These are phyloP conservation scores for Moxostoma hubbsi DNA, from an alignment of 2,797 vertebrate species.

Conservation along the genomic window DNA sequence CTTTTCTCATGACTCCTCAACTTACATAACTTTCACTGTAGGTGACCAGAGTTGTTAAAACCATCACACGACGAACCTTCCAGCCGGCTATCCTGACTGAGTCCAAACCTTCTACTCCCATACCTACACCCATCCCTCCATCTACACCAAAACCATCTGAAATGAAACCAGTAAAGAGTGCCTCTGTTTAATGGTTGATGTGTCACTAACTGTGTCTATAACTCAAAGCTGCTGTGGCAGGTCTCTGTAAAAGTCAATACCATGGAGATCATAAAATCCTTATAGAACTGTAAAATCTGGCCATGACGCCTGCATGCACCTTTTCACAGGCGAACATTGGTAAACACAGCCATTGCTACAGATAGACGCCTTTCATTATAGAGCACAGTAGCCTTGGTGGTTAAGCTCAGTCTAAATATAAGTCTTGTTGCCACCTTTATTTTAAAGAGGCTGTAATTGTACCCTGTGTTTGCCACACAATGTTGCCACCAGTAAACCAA, in stretches of 20 bases:
- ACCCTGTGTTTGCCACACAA: neutral
- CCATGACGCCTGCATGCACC: conserved; percentile 60
- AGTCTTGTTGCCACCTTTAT: conserved; percentile 1
- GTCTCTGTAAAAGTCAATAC: conserved; percentile 63
- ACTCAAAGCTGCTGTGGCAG: conserved; percentile 50
- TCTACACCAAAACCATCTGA: conserved; percentile 50
- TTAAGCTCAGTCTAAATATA: conserved; percentile 28
- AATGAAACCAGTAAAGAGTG: conserved; percentile 67
- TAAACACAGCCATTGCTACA: conserved; percentile 43
- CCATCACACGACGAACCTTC: conserved; percentile 70
- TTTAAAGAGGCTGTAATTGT: neutral
- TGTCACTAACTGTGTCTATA: conserved; percentile 50
- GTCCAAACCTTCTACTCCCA: conserved; percentile 61
- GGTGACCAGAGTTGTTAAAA: conserved; percentile 76
- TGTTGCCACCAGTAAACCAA: too few relatives aligned
- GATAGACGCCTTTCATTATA: conserved; percentile 38
- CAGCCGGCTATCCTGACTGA: conserved; percentile 59
- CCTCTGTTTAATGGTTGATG: conserved; percentile 22
- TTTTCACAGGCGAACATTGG: conserved; percentile 58
- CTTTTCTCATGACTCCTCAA: conserved; percentile 14
- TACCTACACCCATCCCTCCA: conserved; percentile 59
- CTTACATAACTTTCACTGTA: conserved; percentile 47
- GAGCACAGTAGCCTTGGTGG: conserved; percentile 20
- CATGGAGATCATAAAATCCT: conserved; percentile 63
- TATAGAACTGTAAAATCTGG: conserved; percentile 62